Conservation (phyloP, 2,888 invertebrate genomes). For the Drosophila macrospina region DNA sequence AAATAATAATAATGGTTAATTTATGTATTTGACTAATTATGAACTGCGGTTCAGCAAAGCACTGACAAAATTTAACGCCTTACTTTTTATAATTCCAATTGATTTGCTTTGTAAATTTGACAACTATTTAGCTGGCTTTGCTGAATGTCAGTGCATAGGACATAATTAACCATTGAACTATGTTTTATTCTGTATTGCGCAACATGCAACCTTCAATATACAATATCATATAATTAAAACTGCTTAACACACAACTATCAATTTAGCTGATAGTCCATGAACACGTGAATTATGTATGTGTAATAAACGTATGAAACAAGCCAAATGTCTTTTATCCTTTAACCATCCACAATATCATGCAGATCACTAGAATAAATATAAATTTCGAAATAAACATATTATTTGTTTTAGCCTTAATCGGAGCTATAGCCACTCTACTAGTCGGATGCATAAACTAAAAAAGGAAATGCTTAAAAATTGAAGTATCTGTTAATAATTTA, state of each 20-base stretch:
- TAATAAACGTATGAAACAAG: conserved; percentile 43
- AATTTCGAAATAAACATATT: not conserved
- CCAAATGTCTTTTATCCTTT: not conserved
- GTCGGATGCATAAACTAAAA: too few relatives aligned
- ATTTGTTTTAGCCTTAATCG: not conserved
- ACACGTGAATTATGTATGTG: conserved; percentile 26
- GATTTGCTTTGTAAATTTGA: conserved; percentile 20
- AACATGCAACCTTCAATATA: conserved; percentile 23
- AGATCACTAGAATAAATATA: not conserved
- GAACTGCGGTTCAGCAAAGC: conserved; percentile 17
- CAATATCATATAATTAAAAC: conserved; percentile 18
- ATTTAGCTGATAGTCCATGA: conserved; percentile 28
- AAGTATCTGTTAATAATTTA: not conserved
- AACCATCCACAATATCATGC: not conserved
- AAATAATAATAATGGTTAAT: conserved; percentile 1
- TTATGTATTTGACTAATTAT: conserved; percentile 16
- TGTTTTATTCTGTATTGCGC: conserved; percentile 13
- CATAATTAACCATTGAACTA: not conserved
- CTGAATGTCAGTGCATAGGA: conserved; percentile 24
- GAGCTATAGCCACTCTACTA: too few relatives aligned
- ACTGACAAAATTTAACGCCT: conserved; percentile 1
- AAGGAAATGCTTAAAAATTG: too few relatives aligned
- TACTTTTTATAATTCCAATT: conserved; percentile 1
- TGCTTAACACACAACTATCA: conserved; percentile 12
- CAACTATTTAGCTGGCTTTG: not conserved